Conservation (phyloP, 2,113 vertebrate species). For the Vidua macroura region DNA sequence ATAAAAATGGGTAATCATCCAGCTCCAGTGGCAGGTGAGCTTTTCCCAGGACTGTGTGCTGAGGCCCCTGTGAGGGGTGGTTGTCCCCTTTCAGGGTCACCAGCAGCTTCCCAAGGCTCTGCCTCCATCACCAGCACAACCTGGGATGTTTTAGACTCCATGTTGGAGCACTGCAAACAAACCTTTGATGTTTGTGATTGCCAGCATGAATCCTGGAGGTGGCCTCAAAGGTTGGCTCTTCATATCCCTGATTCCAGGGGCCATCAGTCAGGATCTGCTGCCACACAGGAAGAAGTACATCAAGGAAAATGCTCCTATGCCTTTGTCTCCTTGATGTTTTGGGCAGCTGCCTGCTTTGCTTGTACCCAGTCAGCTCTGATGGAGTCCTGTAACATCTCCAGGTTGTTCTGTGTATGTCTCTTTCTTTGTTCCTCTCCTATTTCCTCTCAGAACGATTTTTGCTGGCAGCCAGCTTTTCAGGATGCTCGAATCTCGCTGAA, state of each 20-base stretch:
- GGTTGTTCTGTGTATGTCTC: not conserved
- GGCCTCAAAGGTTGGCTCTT: not conserved
- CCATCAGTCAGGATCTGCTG: not conserved
- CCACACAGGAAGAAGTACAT: not conserved
- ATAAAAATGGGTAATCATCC: accelerated
- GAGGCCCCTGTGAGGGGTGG: not conserved
- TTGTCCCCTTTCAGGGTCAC: not conserved
- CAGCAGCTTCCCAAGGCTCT: not conserved
- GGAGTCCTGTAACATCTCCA: not conserved
- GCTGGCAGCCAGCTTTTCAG: not conserved
- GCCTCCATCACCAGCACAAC: not conserved
- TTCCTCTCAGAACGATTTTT: not conserved
- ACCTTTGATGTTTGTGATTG: not conserved
- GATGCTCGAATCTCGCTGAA: not conserved
- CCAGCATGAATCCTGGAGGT: accelerated
- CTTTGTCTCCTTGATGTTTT: not conserved
- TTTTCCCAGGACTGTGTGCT: accelerated
- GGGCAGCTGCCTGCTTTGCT: not conserved
- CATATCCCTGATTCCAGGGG: not conserved
- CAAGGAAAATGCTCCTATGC: not conserved
- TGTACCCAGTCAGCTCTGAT: not conserved
- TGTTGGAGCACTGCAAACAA: not conserved
- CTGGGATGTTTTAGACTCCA: not conserved
- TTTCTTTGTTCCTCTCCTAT: not conserved
- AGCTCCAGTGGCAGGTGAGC: not conserved